Conservation (phyloP, 2,113 vertebrate species). For the Okapia johnstoni region DNA sequence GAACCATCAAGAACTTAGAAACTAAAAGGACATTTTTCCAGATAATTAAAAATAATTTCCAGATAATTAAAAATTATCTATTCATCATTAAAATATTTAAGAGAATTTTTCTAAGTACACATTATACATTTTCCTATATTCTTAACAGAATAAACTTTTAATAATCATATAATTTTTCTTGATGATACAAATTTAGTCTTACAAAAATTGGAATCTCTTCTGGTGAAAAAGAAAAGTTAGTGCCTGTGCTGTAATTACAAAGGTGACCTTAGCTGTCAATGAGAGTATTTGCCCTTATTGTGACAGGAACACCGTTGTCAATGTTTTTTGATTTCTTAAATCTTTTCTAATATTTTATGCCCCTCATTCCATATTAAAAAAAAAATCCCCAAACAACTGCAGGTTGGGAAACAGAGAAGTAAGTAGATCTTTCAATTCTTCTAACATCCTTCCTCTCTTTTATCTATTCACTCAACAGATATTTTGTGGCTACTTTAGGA, state of each 20-base stretch:
- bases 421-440: not conserved
- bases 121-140: not conserved
- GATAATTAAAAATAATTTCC: not conserved
- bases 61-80: not conserved
- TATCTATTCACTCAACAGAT: not conserved
- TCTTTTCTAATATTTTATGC: not conserved
- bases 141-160: not conserved
- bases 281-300: not conserved
- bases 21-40: not conserved
- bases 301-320: not conserved
- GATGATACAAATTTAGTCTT: slow-evolving; percentile 7
- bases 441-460: not conserved
- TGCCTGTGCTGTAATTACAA: not conserved
- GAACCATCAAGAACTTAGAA: slow-evolving; percentile 18
- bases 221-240: not conserved
- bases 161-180: not conserved
- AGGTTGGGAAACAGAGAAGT: not conserved
- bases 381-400: not conserved
- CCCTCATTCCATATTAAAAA: not conserved
- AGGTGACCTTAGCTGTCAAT: not conserved
- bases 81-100: not conserved
- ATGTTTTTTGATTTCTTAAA: not conserved
- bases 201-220: not conserved
- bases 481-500: not conserved
- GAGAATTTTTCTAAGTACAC: not conserved